phyloP scores from a whole-genome alignment of 1,140 invertebrate species.

The Nephila pilipes region DNA sequence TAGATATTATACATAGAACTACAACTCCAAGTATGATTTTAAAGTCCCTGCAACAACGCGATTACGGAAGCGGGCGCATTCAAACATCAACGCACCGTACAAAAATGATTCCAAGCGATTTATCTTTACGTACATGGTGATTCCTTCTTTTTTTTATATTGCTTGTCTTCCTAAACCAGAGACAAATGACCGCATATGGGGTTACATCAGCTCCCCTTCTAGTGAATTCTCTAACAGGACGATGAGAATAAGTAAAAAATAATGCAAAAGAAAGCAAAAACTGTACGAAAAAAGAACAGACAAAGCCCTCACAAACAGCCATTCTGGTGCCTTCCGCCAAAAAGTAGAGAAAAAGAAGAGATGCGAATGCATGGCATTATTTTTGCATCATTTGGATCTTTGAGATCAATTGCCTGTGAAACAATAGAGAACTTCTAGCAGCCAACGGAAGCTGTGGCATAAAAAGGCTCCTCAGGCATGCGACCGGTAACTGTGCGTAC shows the following conservation, averaged over 20 bases:
- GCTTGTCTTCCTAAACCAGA: conserved; percentile 17
- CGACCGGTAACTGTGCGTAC: conserved; percentile 67
- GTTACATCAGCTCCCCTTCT: conserved; percentile 14
- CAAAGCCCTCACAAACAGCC: conserved; percentile 23
- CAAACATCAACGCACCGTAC: conserved; percentile 34
- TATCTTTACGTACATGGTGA: conserved; percentile 52
- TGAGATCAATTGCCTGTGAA: conserved; percentile 76
- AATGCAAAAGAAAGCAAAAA: conserved; percentile 38
- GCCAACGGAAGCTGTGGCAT: conserved; percentile 29
- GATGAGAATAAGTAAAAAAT: conserved; percentile 26
- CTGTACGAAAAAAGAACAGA: neutral
- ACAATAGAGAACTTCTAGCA: conserved; percentile 67
- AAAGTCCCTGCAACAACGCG: neutral
- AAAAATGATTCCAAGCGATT: conserved; percentile 50
- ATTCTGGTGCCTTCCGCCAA: conserved; percentile 48
- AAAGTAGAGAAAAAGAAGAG: neutral
- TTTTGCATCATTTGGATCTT: conserved; percentile 75
- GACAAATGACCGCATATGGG: conserved; percentile 47
- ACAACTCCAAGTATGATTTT: neutral
- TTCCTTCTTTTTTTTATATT: conserved; percentile 13
- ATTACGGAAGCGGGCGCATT: conserved; percentile 1
- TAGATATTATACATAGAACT: neutral
- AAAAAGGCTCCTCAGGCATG: conserved; percentile 55
- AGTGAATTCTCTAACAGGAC: conserved; percentile 45
- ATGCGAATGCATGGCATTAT: conserved; percentile 60